Conservation (phyloP, 2,797 vertebrate species). For the Labroides dimidiatus region DNA sequence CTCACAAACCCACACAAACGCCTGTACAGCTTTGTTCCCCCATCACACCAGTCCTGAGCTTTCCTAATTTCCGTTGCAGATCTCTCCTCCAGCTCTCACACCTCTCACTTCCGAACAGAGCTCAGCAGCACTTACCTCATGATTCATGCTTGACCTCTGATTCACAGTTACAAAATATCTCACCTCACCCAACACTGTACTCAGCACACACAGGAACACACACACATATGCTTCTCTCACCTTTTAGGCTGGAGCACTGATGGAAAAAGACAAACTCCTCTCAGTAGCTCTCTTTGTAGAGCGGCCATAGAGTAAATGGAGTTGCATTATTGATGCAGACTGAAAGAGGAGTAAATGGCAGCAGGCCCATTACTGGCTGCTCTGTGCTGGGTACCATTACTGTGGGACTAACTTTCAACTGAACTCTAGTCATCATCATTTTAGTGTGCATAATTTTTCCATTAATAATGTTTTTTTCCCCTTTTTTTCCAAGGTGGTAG, state of each 20-base stretch:
- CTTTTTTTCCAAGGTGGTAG: too few species aligned
- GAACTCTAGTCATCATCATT: conserved; percentile 25
- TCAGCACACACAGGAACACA: conserved; percentile 8
- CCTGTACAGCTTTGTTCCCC: not conserved
- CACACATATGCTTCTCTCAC: conserved; percentile 28
- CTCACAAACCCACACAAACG: conserved; percentile 1
- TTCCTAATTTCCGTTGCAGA: conserved; percentile 56
- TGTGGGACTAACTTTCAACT: conserved; percentile 36
- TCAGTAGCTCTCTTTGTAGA: conserved; percentile 48
- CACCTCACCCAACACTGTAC: conserved; percentile 34
- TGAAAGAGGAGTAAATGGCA: conserved; percentile 63
- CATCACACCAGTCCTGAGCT: conserved; percentile 25
- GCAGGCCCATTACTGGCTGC: conserved; percentile 51
- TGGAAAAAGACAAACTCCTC: conserved; percentile 52
- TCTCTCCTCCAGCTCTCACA: conserved; percentile 46
- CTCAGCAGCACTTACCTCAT: conserved; percentile 60
- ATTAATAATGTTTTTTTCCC: not conserved
- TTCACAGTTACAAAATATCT: conserved; percentile 59
- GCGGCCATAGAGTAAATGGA: conserved; percentile 65
- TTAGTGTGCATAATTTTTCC: not conserved
- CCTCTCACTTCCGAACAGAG: conserved; percentile 56
- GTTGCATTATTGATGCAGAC: conserved; percentile 71
- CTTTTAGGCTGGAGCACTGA: conserved; percentile 44
- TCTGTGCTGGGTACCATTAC: conserved; percentile 39
- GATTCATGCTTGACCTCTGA: conserved; percentile 69